Evolutionary conservation across 2,888 invertebrate genomes (phyloP), one percentile per base, ranked within the genome.

Genomic region (Calliopum simillimum): DNA sequence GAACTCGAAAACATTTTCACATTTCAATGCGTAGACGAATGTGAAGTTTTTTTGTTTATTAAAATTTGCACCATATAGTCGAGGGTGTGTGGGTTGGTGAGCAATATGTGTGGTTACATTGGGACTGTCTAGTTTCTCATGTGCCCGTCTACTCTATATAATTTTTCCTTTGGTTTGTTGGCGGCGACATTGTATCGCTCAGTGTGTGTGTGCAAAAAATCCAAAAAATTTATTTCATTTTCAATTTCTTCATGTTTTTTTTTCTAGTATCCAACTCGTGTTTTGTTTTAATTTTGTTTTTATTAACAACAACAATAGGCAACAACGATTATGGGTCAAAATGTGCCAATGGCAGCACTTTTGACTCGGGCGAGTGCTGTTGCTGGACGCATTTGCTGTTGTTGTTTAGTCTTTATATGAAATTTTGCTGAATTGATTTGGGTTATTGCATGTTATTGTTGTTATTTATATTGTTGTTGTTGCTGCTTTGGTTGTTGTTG

Each of bases 311-410:
- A 33, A 33, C 33, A 33, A 33, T n/a, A n/a, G n/a, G n/a, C 33
- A 33, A 33, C 33, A 33, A 33, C 46, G 14, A 61, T 6, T 46
- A 21, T 61, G 61, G 44, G 44, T 61, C 46, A 61, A 61, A 61
- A 46, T 46, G 23, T 61, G 61, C 61, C 61, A 61, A 21, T 61
- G 61, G 46, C 61, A 61, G 61, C 61, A 61, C 14, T 61, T 61
- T 61, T 25, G n/a, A 33, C 3, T 33, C 14, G 25, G 33, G 58
- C 23, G 4, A 21, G 13, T 56, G 25, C 14, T 41, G 33, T 14
- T 58, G 33, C 12, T n/a, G 43, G 12, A n/a, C 25, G 58, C 16
- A 6, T 25, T 59, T 59, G 8, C 19, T 53, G 64, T 64, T 33
- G 41, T 53, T 53, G 19, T 25, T 59, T 33, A 33, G 33, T 33